Evolutionary conservation across 2,113 vertebrate species (phyloP).

Genomic region (Rhombomys opimus): DNA sequence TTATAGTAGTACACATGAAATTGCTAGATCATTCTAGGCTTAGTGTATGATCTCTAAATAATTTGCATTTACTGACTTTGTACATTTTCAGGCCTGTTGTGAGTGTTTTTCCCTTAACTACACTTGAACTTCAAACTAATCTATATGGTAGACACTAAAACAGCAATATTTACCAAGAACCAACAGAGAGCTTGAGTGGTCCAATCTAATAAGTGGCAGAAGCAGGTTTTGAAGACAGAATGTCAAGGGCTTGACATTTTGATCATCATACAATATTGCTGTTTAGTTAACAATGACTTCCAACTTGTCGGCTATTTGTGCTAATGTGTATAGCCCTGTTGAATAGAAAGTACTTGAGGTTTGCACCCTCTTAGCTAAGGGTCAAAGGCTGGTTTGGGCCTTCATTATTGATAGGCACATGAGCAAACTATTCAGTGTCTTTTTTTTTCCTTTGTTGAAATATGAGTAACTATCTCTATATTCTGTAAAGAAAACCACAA

Average conservation of each 20-base stretch:
- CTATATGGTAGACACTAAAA: background rate
- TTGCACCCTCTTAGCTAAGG: background rate
- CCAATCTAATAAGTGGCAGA: background rate
- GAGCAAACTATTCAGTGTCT: background rate
- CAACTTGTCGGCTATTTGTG: background rate
- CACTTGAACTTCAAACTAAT: conserved; percentile 16
- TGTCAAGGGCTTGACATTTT: conserved; percentile 12
- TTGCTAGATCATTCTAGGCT: background rate
- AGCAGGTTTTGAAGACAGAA: background rate
- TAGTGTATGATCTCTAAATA: conserved; percentile 3
- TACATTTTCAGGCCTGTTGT: background rate
- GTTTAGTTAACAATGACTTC: background rate
- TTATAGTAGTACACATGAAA: background rate
- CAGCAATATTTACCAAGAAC: background rate
- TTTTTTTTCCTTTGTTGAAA: background rate
- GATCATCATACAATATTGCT: background rate
- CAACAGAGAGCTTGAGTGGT: background rate
- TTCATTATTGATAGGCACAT: background rate
- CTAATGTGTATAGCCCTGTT: background rate
- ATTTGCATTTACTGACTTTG: background rate
- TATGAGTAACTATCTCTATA: background rate
- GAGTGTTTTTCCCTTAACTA: background rate
- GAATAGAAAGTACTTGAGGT: background rate
- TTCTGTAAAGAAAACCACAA: background rate
- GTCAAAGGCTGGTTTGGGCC: conserved; percentile 18